Evolutionary conservation across 2,888 invertebrate species (phyloP), one percentile per base, ranked within the genome.

Genomic region (Hyposoter dolosus): DNA sequence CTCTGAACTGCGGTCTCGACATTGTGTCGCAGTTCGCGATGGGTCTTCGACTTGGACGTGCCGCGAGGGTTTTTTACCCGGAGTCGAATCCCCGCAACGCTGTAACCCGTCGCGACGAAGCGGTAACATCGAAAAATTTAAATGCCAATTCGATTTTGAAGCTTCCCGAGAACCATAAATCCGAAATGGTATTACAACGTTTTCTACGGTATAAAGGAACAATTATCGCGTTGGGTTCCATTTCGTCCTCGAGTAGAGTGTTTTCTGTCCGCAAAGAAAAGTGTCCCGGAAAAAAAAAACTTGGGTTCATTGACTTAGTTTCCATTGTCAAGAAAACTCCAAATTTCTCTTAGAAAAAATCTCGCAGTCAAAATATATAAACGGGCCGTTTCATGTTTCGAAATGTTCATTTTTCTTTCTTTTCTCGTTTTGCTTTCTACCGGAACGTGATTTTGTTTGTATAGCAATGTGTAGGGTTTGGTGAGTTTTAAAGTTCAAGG

Each of bases 1-100:
- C 74, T 77, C 45, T 60, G 60, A 60, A 60, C 60, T 28, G 15
- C 56, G 65, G 77, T 72, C 72, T 63, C 47, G 56, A 66, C 28
- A 28, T 60, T 23, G 3, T 69, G 72, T 63, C 81, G 86, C 89
- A 88, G 90, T 88, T 84, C 82, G 88, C 88, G 82, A 93, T 93
- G 93, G 93, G 93, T 69, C 87, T 90, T 43, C 92, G 90, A 84
- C 86, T 92, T 56, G 89, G 92, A 19, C 90, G 86, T 40, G 82
- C 93, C 35, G 79, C 90, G 3, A 88, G 90, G 88, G 87, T 88
- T 28, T 85, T 89, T 40, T 79, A 91, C 19, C 92, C 92, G 32
- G 81, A 82, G 43, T 28, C 72, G 0, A 69, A 50, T 43, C 47
- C 85, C 28, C 78, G 69, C 43, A 78, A 79, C 43, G 66, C 69